phyloP scores from a whole-genome alignment of 37 sponge, comb jelly and placozoan genomes.

The Spongia lamella region DNA sequence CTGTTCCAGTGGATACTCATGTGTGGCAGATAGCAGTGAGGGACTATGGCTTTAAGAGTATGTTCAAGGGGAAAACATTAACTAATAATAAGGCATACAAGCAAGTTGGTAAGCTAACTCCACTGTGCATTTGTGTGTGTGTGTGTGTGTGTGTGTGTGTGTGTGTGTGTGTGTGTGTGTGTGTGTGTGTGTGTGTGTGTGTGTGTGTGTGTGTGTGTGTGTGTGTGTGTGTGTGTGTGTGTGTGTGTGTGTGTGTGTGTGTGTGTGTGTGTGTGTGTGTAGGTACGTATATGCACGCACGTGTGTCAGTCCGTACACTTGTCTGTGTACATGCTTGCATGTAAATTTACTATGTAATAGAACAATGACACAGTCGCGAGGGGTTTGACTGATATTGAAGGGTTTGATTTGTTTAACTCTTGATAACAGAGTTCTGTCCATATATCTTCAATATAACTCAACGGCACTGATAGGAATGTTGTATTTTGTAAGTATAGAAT shows the following conservation, averaged over 20 bases:
- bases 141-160: constrained; percentile 5
- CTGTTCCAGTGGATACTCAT: constrained; percentile 95
- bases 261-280: neutral
- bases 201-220: constrained; percentile 13
- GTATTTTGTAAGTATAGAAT: no score
- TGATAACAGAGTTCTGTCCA: constrained; percentile 50
- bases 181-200: constrained; percentile 19
- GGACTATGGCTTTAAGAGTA: constrained; percentile 60
- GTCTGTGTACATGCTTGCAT: neutral
- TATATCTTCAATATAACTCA: neutral
- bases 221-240: no score
- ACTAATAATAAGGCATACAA: no score
- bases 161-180: constrained; percentile 34
- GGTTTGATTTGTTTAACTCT: constrained; percentile 76
- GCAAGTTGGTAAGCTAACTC: neutral
- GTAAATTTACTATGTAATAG: constrained; percentile 48
- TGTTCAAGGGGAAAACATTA: no score
- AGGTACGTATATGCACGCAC: no score
- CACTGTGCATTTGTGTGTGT: constrained; percentile 18
- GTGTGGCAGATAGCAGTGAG: constrained; percentile 68
- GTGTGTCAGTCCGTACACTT: neutral
- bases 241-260: neutral
- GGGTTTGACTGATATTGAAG: constrained; percentile 56
- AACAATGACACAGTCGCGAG: constrained; percentile 86
- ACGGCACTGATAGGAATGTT: no score